These are phyloP conservation scores for Cylloceria caligata DNA, from an alignment of 2,888 invertebrate genomes.

Conservation along the genomic window DNA sequence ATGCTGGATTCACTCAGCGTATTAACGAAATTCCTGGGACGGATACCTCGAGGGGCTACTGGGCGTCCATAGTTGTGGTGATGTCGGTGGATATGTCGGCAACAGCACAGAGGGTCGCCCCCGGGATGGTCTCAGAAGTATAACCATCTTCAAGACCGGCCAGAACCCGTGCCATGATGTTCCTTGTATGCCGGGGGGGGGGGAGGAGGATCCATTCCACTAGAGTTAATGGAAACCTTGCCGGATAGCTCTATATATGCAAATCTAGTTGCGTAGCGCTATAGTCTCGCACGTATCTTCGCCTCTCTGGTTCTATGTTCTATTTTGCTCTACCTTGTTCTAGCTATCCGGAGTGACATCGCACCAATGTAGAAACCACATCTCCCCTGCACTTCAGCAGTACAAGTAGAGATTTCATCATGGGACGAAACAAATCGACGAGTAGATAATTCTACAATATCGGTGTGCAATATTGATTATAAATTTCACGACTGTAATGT, in stretches of 20 bases:
- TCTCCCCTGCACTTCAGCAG: background rate
- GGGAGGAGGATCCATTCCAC: constrained; percentile 52
- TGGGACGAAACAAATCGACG: constrained; percentile 18
- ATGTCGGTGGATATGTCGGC: constrained; percentile 40
- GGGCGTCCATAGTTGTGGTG: constrained; percentile 35
- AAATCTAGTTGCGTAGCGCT: constrained; percentile 65
- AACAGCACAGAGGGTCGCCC: constrained; percentile 25
- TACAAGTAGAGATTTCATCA: constrained; percentile 35
- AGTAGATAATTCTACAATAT: constrained; percentile 17
- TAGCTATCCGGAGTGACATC: constrained; percentile 21
- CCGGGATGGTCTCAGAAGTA: constrained; percentile 62
- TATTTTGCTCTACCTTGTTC: constrained; percentile 12
- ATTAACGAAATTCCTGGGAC: constrained; percentile 64
- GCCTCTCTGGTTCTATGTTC: background rate
- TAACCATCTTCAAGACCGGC: constrained; percentile 57
- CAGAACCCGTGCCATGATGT: constrained; percentile 30
- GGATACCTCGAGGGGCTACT: constrained; percentile 54
- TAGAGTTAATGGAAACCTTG: constrained; percentile 70
- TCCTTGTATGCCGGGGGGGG: background rate
- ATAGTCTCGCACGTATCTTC: constrained; percentile 33
- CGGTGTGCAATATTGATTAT: background rate
- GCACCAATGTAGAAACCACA: constrained; percentile 28
- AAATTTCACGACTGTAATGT: constrained; percentile 6
- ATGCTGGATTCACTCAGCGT: constrained; percentile 59
- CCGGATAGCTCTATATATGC: constrained; percentile 70